phyloP scores from a whole-genome alignment of 2,888 invertebrate species.

The Aromia moschata region DNA sequence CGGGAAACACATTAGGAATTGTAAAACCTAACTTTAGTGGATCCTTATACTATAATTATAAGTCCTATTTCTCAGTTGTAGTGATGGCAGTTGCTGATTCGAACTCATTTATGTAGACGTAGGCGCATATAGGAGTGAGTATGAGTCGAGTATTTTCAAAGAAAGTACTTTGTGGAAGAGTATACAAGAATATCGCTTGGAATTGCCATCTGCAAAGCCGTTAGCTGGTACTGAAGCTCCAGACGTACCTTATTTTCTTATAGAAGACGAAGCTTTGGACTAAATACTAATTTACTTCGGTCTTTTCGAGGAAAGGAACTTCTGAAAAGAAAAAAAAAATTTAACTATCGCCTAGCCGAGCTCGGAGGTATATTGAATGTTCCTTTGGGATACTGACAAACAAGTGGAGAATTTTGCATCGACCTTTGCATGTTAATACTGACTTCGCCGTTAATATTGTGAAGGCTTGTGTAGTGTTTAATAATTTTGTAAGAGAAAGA shows the following conservation, averaged over 20 bases:
- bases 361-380: neutral
- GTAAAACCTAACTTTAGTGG: neutral
- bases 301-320: neutral
- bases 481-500: neutral
- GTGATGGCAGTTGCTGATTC: neutral
- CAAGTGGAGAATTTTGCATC: neutral
- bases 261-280: neutral
- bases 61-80: neutral
- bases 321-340: neutral
- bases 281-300: neutral
- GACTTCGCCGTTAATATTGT: neutral
- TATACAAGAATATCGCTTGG: neutral
- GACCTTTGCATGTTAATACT: neutral
- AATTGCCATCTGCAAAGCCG: neutral
- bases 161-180: neutral
- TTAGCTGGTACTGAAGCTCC: neutral
- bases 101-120: neutral
- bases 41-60: neutral
- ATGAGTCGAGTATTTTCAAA: neutral
- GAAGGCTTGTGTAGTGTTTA: neutral
- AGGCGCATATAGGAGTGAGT: neutral
- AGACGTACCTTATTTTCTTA: neutral
- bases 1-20: neutral
- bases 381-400: neutral
- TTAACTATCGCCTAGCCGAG: neutral